phyloP scores from a whole-genome alignment of 37 sponge, comb jelly and placozoan genomes.

The Aplysina aerophoba region DNA sequence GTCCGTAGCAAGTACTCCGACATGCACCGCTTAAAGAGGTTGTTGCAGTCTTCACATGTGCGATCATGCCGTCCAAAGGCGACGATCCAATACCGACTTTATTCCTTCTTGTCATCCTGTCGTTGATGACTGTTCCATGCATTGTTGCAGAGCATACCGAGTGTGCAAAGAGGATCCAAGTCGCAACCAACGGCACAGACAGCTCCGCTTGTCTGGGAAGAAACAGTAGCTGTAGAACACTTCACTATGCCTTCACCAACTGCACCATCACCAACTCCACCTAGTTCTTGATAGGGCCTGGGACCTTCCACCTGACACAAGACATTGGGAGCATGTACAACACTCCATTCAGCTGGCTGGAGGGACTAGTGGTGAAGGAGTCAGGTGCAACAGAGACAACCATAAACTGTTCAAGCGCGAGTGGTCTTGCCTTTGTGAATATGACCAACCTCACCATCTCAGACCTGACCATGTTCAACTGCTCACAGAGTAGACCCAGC shows the following conservation, averaged over 20 bases:
- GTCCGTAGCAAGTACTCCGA: no score
- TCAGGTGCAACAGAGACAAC: background rate
- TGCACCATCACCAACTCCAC: slow-evolving; percentile 1
- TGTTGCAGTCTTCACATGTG: no score
- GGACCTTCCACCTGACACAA: background rate
- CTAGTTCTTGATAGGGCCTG: slow-evolving; percentile 1
- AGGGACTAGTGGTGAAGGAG: background rate
- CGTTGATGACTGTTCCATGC: no score
- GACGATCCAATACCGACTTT: background rate
- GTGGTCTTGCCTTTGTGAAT: slow-evolving; percentile 26
- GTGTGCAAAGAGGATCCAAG: background rate
- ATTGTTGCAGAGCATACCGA: background rate
- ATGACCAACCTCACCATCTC: slow-evolving; percentile 16
- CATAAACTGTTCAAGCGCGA: background rate
- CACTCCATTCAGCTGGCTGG: background rate
- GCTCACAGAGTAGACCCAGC: background rate
- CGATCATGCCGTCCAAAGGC: no score
- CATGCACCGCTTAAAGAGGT: no score
- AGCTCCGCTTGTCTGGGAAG: background rate
- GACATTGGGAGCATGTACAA: slow-evolving; percentile 14
- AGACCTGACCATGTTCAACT: background rate
- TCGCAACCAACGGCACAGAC: background rate
- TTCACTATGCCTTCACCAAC: slow-evolving; percentile 19
- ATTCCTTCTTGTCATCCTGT: background rate
- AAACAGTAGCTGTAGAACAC: background rate